These are phyloP conservation scores for Ennomos quercinarius DNA, from an alignment of 2,888 invertebrate species.

Conservation along the genomic window DNA sequence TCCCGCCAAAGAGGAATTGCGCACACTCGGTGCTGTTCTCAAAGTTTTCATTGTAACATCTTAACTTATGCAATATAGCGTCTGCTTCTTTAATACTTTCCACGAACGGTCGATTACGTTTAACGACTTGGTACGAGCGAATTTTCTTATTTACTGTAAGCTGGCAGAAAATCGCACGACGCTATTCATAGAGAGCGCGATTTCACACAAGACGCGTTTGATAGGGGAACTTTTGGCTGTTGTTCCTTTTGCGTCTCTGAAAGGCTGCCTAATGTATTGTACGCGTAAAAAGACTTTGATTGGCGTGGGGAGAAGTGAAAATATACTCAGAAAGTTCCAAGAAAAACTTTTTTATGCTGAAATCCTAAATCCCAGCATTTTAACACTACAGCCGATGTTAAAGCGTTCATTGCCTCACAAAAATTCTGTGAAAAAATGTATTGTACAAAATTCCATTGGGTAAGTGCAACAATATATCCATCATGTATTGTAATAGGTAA, in stretches of 20 bases:
- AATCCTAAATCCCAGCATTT: slow-evolving; percentile 6
- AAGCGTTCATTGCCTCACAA: too few relatives aligned
- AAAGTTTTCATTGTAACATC: slow-evolving; percentile 83
- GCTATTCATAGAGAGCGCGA: slow-evolving; percentile 65
- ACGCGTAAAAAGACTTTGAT: slow-evolving; percentile 26
- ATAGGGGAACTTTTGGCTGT: slow-evolving; percentile 63
- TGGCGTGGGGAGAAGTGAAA: slow-evolving; percentile 18
- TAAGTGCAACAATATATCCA: slow-evolving; percentile 49
- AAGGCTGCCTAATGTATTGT: slow-evolving; percentile 31
- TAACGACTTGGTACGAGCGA: slow-evolving; percentile 80
- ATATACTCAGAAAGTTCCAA: slow-evolving; percentile 11
- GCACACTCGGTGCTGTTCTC: slow-evolving; percentile 77
- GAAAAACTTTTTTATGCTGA: slow-evolving; percentile 1
- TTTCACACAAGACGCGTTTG: slow-evolving; percentile 73
- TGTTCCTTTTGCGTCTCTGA: slow-evolving; percentile 45
- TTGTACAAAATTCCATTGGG: slow-evolving; percentile 28
- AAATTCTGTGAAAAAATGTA: not conserved
- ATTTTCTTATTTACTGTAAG: slow-evolving; percentile 83
- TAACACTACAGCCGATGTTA: too few relatives aligned
- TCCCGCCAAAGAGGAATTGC: slow-evolving; percentile 69
- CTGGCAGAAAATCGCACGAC: slow-evolving; percentile 71
- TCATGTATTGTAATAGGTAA: slow-evolving; percentile 52
- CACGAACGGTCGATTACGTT: slow-evolving; percentile 82
- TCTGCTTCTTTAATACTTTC: slow-evolving; percentile 84
- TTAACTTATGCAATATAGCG: slow-evolving; percentile 84